phyloP scores from a whole-genome alignment of 2,797 vertebrate species.

The Sebastes hubbsi region DNA sequence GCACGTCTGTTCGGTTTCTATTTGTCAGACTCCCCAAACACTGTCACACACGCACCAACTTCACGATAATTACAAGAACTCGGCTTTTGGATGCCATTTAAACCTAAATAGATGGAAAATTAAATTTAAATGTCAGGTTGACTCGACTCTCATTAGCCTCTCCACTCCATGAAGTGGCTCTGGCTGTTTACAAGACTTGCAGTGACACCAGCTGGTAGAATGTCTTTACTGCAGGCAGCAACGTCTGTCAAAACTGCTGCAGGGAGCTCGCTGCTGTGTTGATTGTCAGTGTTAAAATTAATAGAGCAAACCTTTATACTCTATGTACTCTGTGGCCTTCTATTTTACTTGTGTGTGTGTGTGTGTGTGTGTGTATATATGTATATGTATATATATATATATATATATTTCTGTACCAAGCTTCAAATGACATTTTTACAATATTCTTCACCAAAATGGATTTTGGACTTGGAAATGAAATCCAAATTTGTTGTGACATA shows the following conservation, averaged over 20 bases:
- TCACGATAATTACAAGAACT: constrained; percentile 64
- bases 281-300: not conserved
- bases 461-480: not conserved
- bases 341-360: not conserved
- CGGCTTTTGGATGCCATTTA: constrained; percentile 61
- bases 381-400: too few relatives aligned
- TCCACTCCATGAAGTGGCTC: constrained; percentile 6
- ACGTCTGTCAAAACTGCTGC: not conserved
- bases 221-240: constrained; percentile 45
- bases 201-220: constrained; percentile 77
- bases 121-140: constrained; percentile 64
- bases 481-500: not conserved
- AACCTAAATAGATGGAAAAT: constrained; percentile 75
- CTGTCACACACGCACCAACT: constrained; percentile 48
- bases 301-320: not conserved
- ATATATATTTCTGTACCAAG: not conserved
- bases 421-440: not conserved
- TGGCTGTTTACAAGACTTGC: constrained; percentile 58
- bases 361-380: too few relatives aligned
- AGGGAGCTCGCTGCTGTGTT: not conserved
- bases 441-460: not conserved
- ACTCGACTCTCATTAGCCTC: constrained; percentile 40
- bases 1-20: constrained; percentile 44
- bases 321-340: not conserved
- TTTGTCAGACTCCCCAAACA: constrained; percentile 37